Percentiles rank a stretch among this genome's conserved stretches.
Evolutionary conservation across 1,140 invertebrate species (phyloP).

Genomic region (Lepidurus apus): DNA sequence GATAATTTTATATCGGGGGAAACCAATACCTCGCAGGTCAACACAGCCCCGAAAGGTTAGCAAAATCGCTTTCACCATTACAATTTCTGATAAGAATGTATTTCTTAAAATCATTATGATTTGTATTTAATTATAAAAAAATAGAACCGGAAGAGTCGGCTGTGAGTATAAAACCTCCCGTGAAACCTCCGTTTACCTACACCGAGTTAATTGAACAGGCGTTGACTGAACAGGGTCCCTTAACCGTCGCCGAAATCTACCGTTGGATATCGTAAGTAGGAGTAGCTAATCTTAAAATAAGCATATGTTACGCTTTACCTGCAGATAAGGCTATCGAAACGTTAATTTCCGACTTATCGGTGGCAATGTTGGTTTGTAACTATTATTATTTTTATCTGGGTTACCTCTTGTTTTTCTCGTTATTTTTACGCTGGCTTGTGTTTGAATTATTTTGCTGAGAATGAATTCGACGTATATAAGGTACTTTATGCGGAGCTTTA

Average conservation of each 20-base stretch:
- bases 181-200: conserved; percentile 49
- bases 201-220: conserved; percentile 82
- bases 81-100: neutral
- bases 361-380: too few species aligned
- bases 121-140: neutral
- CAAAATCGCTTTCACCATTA: neutral
- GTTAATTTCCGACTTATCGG: too few species aligned
- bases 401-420: too few species aligned
- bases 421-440: too few species aligned
- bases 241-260: conserved; percentile 84
- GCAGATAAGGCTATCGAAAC: too few species aligned
- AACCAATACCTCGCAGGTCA: conserved; percentile 23
- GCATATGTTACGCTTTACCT: neutral
- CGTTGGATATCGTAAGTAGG: conserved; percentile 84
- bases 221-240: conserved; percentile 64
- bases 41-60: conserved; percentile 22
- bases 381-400: too few species aligned
- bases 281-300: conserved; percentile 17
- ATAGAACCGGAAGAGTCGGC: conserved; percentile 23
- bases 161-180: conserved; percentile 29
- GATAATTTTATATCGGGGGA: conserved; percentile 32
- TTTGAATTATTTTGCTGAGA: too few species aligned
- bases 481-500: neutral
- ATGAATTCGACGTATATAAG: too few species aligned
- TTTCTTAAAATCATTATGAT: neutral